Evolutionary conservation across 2,888 invertebrate genomes (phyloP).

Genomic region (Gari tellinella): DNA sequence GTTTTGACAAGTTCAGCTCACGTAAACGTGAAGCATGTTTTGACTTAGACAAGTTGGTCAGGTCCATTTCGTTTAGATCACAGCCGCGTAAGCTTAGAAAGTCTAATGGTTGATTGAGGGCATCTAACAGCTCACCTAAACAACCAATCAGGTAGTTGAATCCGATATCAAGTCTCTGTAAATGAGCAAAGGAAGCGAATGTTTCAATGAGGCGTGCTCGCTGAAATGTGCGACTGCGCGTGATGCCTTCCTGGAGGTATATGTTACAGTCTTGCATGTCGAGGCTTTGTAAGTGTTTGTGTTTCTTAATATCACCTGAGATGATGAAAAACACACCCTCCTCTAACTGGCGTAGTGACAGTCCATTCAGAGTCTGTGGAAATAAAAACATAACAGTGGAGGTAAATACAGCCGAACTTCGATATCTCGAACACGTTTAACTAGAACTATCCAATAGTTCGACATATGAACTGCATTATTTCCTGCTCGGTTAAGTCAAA

Average conservation of each 20-base stretch:
- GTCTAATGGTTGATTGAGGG: conserved; percentile 66
- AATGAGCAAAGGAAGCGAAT: conserved; percentile 51
- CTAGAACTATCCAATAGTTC: too few species aligned
- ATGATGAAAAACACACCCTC: conserved; percentile 73
- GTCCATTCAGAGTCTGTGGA: conserved; percentile 71
- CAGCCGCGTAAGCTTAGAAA: conserved; percentile 73
- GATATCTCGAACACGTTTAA: too few species aligned
- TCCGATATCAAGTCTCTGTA: conserved; percentile 71
- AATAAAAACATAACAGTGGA: conserved; percentile 12
- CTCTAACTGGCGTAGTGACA: conserved; percentile 75
- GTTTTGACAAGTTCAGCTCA: conserved; percentile 74
- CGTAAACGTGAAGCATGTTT: conserved; percentile 67
- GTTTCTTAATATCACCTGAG: conserved; percentile 65
- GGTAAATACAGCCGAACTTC: too few species aligned
- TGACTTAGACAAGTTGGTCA: conserved; percentile 64
- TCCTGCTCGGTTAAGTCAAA: too few species aligned
- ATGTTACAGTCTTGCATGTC: conserved; percentile 77
- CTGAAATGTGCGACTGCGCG: conserved; percentile 69
- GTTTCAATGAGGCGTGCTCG: conserved; percentile 54
- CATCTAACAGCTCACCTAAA: conserved; percentile 70
- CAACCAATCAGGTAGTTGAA: conserved; percentile 77
- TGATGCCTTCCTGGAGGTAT: conserved; percentile 74
- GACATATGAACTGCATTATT: too few species aligned
- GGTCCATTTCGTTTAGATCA: conserved; percentile 73
- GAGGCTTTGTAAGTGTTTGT: conserved; percentile 63